Conservation (phyloP, 2,888 invertebrate genomes). For the Myathropa florea region DNA sequence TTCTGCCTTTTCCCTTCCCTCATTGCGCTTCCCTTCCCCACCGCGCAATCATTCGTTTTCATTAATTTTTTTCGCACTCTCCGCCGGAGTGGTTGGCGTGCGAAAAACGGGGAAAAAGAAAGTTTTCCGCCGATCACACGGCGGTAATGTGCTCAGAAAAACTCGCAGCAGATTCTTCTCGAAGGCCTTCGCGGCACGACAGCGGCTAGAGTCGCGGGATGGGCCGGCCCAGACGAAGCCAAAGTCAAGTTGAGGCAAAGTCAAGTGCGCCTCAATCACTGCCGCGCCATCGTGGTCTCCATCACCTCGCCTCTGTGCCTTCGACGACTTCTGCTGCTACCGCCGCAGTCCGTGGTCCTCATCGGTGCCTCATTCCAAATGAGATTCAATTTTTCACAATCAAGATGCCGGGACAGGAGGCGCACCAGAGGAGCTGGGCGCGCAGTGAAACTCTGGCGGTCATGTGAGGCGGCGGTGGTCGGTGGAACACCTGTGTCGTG, state of each 20-base stretch:
- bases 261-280: conserved; percentile 53
- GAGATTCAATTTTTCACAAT: conserved; percentile 67
- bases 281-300: background rate
- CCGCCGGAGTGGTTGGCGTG: background rate
- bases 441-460: conserved; percentile 31
- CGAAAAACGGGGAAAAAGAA: conserved; percentile 54
- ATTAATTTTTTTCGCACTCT: conserved; percentile 39
- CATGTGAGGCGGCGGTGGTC: conserved; percentile 17
- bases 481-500: conserved; percentile 59
- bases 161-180: conserved; percentile 18
- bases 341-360: background rate
- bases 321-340: background rate
- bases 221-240: background rate
- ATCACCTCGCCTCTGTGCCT: background rate
- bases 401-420: conserved; percentile 45
- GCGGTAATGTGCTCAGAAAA: background rate
- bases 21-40: background rate
- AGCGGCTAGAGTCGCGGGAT: background rate
- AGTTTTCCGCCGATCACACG: conserved; percentile 29
- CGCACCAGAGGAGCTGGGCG: background rate
- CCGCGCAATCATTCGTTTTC: background rate
- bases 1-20: background rate
- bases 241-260: conserved; percentile 23
- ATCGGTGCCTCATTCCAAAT: conserved; percentile 42
- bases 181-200: conserved; percentile 2